phyloP scores from a whole-genome alignment of 2,888 invertebrate species.

The Carcina quercana region DNA sequence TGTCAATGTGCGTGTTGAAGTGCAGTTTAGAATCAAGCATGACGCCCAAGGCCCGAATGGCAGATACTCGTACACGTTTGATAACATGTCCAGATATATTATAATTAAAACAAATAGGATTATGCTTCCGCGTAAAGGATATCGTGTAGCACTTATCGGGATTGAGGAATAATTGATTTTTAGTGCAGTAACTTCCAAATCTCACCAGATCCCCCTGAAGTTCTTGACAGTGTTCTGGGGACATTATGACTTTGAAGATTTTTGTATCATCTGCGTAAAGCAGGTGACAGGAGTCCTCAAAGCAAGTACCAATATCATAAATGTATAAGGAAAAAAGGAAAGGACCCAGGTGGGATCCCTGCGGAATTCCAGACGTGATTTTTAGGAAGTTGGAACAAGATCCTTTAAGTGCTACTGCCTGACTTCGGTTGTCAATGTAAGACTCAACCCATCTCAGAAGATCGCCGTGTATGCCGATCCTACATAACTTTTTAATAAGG shows the following conservation, averaged over 20 bases:
- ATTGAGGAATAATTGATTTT: slow-evolving; percentile 1
- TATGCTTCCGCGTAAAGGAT: not conserved
- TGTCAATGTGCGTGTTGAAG: slow-evolving; percentile 3
- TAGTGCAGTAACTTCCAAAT: not conserved
- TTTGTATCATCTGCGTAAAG: slow-evolving; percentile 1
- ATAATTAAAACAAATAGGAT: not conserved
- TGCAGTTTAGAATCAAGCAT: slow-evolving; percentile 1
- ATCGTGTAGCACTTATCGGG: not conserved
- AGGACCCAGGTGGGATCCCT: not conserved
- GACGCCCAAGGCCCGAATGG: slow-evolving; percentile 2
- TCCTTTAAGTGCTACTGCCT: not conserved
- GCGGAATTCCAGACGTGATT: not conserved
- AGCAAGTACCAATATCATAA: not conserved
- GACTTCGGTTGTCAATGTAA: not conserved
- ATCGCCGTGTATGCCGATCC: slow-evolving; percentile 1
- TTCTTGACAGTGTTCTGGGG: not conserved
- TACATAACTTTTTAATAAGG: slow-evolving; percentile 1
- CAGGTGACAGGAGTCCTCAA: not conserved
- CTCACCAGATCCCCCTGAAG: not conserved
- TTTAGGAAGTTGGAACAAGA: not conserved
- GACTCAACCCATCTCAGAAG: not conserved
- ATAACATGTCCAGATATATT: not conserved
- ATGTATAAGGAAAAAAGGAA: not conserved
- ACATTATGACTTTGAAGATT: not conserved
- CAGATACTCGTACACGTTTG: not conserved